phyloP scores from a whole-genome alignment of 92 coral and sea anemone genomes.

The Paragorgia papillata region DNA sequence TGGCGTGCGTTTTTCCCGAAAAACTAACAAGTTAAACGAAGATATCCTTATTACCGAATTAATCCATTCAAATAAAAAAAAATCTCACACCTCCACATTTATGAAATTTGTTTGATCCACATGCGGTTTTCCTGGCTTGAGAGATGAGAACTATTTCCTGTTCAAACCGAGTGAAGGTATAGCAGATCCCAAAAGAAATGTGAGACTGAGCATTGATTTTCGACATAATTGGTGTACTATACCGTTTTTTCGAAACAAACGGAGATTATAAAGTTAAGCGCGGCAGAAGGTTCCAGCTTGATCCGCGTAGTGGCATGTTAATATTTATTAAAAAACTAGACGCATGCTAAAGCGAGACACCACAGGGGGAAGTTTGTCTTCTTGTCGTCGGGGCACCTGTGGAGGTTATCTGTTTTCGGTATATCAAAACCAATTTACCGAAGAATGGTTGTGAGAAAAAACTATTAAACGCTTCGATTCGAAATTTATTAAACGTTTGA shows the following conservation, averaged over 20 bases:
- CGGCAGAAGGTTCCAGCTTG: too few species aligned
- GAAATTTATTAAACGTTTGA: too few species aligned
- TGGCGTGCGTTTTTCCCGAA: neutral
- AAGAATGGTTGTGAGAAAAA: slow-evolving; percentile 4
- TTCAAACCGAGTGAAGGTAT: neutral
- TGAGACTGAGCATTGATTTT: too few species aligned
- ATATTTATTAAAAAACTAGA: too few species aligned
- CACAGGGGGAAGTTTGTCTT: neutral
- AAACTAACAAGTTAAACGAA: neutral
- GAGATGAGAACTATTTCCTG: neutral
- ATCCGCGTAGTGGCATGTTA: too few species aligned
- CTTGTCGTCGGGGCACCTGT: slow-evolving; percentile 16
- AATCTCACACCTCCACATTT: neutral
- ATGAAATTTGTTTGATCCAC: neutral
- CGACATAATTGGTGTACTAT: too few species aligned
- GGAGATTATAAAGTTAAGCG: too few species aligned
- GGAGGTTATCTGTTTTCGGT: slow-evolving; percentile 15
- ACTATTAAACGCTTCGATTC: neutral
- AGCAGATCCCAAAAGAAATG: too few species aligned
- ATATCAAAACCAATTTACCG: slow-evolving; percentile 4
- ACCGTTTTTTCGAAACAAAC: neutral
- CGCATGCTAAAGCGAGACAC: neutral
- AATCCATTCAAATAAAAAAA: neutral
- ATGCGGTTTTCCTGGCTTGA: slow-evolving; percentile 1
- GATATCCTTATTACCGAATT: neutral